Percentiles rank a stretch among this genome's conserved stretches.
These are phyloP conservation scores for Meghimatium bilineatum DNA, from an alignment of 2,888 invertebrate genomes.

Conservation along the genomic window DNA sequence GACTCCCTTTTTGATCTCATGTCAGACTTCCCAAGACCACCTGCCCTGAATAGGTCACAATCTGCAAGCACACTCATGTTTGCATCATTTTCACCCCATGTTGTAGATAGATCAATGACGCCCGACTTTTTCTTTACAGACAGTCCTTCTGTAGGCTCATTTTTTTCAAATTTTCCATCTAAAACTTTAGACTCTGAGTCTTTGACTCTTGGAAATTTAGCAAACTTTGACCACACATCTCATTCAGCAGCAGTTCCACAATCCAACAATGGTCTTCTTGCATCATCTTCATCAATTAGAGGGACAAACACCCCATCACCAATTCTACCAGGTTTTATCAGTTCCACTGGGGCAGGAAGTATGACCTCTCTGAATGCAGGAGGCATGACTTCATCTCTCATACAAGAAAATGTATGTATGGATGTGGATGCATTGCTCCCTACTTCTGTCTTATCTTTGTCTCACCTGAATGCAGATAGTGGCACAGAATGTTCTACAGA, in stretches of 20 bases:
- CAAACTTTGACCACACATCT: constrained; percentile 26
- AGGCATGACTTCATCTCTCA: neutral
- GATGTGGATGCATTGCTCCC: constrained; percentile 37
- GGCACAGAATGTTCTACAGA: neutral
- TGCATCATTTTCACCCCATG: constrained; percentile 47
- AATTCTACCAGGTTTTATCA: constrained; percentile 26
- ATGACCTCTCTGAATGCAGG: constrained; percentile 1
- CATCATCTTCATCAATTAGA: constrained; percentile 31
- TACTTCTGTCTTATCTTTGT: constrained; percentile 19
- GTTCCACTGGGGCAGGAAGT: constrained; percentile 14
- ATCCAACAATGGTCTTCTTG: neutral
- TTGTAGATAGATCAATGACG: constrained; percentile 45
- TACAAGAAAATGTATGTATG: constrained; percentile 30
- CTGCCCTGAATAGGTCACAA: constrained; percentile 44
- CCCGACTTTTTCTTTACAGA: constrained; percentile 47
- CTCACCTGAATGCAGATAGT: neutral
- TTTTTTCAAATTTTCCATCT: constrained; percentile 39
- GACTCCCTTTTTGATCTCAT: constrained; percentile 47
- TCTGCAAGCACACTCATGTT: constrained; percentile 49
- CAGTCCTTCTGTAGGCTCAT: constrained; percentile 43
- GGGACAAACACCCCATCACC: constrained; percentile 40
- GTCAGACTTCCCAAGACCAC: constrained; percentile 48
- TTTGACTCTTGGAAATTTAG: constrained; percentile 31
- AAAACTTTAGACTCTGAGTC: constrained; percentile 39
- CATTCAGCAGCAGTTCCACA: constrained; percentile 23